phyloP scores from a whole-genome alignment of 30 jellyfish, hydroid and myxozoan species.

The Cassiopea xamachana region DNA sequence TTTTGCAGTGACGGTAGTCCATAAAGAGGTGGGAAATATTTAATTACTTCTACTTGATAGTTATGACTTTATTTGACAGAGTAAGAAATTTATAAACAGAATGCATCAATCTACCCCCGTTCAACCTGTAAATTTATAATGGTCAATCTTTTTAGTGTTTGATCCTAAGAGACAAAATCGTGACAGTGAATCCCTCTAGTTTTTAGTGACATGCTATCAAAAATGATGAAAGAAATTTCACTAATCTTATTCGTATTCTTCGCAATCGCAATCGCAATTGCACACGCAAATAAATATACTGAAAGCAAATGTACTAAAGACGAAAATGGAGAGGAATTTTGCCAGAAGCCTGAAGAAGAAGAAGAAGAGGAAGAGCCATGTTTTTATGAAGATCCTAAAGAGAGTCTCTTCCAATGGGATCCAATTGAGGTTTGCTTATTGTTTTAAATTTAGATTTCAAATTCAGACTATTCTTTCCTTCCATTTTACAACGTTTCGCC shows the following conservation, averaged over 20 bases:
- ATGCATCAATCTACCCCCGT: background rate
- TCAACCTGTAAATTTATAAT: background rate
- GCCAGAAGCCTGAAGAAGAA: conserved; percentile 67
- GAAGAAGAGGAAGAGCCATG: conserved; percentile 82
- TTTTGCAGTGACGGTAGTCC: no score
- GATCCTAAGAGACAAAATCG: background rate
- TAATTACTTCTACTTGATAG: no score
- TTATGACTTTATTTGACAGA: background rate
- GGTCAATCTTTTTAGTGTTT: background rate
- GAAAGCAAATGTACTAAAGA: conserved; percentile 76
- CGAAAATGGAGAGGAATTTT: conserved; percentile 81
- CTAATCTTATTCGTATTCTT: conserved; percentile 2
- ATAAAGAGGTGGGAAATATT: no score
- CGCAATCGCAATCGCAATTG: conserved; percentile 35
- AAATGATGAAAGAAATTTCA: conserved; percentile 15
- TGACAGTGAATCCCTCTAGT: background rate
- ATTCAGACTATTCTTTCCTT: no score
- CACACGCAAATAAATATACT: conserved; percentile 69
- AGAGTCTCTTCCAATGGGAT: conserved; percentile 92
- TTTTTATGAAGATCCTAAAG: conserved; percentile 79
- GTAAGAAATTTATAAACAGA: background rate
- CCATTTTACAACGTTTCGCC: no score
- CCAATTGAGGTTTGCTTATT: conserved; percentile 76
- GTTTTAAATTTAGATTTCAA: background rate
- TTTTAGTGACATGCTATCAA: background rate